Evolutionary conservation across 1,140 invertebrate genomes (phyloP).

Genomic region (Platyura marginata): DNA sequence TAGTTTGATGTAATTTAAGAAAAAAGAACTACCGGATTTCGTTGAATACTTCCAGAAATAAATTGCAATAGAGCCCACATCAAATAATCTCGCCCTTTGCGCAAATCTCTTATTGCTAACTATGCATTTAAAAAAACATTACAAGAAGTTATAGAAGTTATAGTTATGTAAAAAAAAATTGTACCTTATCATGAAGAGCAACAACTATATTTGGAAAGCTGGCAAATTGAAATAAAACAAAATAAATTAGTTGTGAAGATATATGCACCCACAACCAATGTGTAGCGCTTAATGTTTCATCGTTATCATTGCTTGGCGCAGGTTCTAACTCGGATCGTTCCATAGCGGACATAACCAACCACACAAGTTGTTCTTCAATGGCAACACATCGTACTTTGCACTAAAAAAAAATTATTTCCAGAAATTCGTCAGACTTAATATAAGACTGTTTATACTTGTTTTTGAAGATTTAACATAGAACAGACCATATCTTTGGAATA

Average conservation of each 20-base stretch:
- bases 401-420: too few species aligned
- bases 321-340: constrained; percentile 63
- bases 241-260: constrained; percentile 89
- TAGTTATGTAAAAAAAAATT: background rate
- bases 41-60: constrained; percentile 89
- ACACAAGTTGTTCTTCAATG: constrained; percentile 83
- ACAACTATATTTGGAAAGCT: constrained; percentile 84
- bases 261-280: constrained; percentile 85
- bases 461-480: background rate
- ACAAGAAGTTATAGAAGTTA: background rate
- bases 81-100: constrained; percentile 80
- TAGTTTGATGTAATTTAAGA: constrained; percentile 8
- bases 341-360: constrained; percentile 81
- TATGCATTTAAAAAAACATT: constrained; percentile 17
- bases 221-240: constrained; percentile 87
- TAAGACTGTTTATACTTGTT: background rate
- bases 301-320: constrained; percentile 11
- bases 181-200: constrained; percentile 68
- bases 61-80: constrained; percentile 98
- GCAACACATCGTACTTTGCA: constrained; percentile 78
- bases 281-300: constrained; percentile 25
- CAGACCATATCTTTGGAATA: constrained; percentile 82
- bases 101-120: constrained; percentile 59
- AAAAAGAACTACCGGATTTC: constrained; percentile 77
- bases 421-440: too few species aligned